These are phyloP conservation scores for Portunus trituberculatus DNA, from an alignment of 1,140 invertebrate genomes.

Conservation along the genomic window DNA sequence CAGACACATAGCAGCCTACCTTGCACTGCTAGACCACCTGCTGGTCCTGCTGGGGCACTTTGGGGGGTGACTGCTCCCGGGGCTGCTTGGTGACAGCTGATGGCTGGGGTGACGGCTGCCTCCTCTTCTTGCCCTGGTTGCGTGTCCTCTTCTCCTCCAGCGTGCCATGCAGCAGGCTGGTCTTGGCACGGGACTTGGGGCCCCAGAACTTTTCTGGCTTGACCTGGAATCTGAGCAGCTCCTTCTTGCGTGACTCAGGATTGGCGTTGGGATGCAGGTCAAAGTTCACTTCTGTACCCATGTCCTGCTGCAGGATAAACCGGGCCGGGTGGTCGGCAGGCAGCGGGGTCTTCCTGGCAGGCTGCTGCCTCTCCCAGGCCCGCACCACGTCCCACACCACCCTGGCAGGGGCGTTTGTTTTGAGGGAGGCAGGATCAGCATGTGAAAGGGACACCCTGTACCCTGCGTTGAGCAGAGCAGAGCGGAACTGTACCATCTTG, in stretches of 20 bases:
- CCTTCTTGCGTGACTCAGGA: conserved; percentile 88
- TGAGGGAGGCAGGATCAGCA: conserved; percentile 91
- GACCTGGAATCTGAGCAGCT: conserved; percentile 90
- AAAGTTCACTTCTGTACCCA: conserved; percentile 83
- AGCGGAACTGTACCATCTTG: conserved; percentile 86
- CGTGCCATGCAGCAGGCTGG: conserved; percentile 69
- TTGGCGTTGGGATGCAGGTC: conserved; percentile 87
- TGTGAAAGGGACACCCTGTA: conserved; percentile 96
- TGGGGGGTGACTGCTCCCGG: too few species aligned
- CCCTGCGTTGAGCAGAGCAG: conserved; percentile 95
- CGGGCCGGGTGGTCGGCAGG: conserved; percentile 65
- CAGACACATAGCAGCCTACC: too few species aligned
- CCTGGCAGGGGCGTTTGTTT: conserved; percentile 93
- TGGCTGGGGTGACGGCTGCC: background rate
- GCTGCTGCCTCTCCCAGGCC: conserved; percentile 88
- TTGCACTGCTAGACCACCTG: too few species aligned
- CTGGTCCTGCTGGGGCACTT: too few species aligned
- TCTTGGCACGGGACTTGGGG: conserved; percentile 81
- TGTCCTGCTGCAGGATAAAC: conserved; percentile 66
- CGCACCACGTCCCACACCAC: conserved; percentile 97
- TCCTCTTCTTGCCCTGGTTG: conserved; percentile 78
- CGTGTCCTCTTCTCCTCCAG: conserved; percentile 71
- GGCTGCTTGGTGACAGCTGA: too few species aligned
- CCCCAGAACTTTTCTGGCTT: conserved; percentile 95
- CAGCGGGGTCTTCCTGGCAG: conserved; percentile 80